Base-by-base conservation (phyloP, 2,888 invertebrate genomes). In the Scrobipalpa costella region DNA sequence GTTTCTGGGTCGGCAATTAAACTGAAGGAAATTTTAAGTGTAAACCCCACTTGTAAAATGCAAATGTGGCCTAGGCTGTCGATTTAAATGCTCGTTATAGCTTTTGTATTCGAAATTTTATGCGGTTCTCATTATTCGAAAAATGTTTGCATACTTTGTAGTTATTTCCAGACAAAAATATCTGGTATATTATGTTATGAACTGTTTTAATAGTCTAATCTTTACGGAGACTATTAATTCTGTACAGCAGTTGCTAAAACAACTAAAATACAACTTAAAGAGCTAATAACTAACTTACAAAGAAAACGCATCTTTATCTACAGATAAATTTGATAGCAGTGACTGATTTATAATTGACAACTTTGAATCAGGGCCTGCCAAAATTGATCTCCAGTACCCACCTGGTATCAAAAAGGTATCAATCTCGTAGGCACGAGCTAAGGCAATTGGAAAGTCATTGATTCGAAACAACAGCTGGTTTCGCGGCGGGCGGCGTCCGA, bases 371-470 rank as follows among this genome's bases (percentile, higher is more conserved):
- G 11, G 11, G 0, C 13, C 9, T 40, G 3, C 13, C 0, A 13
- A 40, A 13, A 11, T 40, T 13, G 13, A 13, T 13, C 13, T 40
- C 13, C 40, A 40, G 13, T 13, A 13, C 11, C 13, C 40, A 11
- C 13, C 40, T 40, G 40, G 40, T 40, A 13, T 13, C 27, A 27
- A 40, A 13, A 40, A 40, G 40, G 40, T 13, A 13, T 40, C 40
- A 40, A 13, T 40, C 13, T 40, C 40, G 5, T 13, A 13, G 13
- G 40, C 40, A 40, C 40, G 70, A 73, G 64, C 67, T 67, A 70
- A 69, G 68, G 70, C 72, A 72, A 80, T 83, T 80, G 74, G 77
- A 81, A 80, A 82, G 76, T 75, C 75, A 81, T 83, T 78, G 78
- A 75, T 83, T 80, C 76, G 34, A 73, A 76, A 76, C 73, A 71